A percentile compares a stretch with the other conserved stretches of the same genome.
Conservation (phyloP, 2,113 vertebrate genomes). For the Calidris pugnax region DNA sequence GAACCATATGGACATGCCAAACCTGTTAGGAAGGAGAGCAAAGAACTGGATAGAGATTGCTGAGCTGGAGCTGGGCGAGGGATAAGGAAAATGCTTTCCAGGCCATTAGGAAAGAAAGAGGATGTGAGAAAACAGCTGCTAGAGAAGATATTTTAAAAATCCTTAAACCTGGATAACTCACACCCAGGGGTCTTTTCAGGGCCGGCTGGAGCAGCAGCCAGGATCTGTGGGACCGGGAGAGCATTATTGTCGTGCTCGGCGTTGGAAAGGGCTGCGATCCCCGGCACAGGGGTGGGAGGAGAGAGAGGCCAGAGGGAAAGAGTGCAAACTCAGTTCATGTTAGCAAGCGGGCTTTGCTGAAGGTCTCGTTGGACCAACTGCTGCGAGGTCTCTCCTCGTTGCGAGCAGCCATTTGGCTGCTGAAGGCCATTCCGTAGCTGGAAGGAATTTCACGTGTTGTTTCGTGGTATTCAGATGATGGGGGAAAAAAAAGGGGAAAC, state of each 20-base stretch:
- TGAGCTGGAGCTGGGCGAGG: neutral
- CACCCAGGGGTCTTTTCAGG: constrained; percentile 6
- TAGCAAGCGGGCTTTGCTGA: neutral
- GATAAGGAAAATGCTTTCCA: constrained; percentile 48
- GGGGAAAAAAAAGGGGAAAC: neutral
- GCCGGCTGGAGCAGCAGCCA: neutral
- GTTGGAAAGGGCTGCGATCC: rapidly evolving
- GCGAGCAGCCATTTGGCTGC: neutral
- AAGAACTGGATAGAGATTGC: neutral
- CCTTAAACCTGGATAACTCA: constrained; percentile 3
- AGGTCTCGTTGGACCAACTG: neutral
- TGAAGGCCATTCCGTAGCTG: neutral
- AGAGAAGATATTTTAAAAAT: constrained; percentile 17
- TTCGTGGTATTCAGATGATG: neutral
- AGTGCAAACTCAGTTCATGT: neutral
- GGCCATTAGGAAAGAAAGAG: neutral
- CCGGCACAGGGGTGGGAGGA: neutral
- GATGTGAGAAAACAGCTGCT: constrained; percentile 49
- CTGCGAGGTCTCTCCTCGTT: neutral
- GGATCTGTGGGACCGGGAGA: neutral
- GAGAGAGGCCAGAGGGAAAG: neutral
- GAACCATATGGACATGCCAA: neutral
- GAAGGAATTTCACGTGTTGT: neutral
- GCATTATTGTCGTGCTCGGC: rapidly evolving
- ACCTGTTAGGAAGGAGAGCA: neutral